Evolutionary conservation across 2,113 vertebrate species (phyloP).

Genomic region (Catharus bicknelli): DNA sequence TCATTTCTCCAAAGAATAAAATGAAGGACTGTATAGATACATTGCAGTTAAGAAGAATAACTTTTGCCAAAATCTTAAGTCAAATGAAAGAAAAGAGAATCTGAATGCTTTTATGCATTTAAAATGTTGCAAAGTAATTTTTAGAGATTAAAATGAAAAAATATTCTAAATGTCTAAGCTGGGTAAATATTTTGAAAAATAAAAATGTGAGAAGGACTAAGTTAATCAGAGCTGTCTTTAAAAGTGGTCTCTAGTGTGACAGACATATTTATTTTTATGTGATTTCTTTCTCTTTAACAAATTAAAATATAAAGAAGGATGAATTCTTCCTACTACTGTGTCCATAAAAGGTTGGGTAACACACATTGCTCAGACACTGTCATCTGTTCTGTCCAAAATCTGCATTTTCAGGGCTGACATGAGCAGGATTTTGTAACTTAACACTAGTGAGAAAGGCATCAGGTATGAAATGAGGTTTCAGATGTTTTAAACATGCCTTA

Average conservation of each 20-base stretch:
- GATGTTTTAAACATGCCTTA: background rate
- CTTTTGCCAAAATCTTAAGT: background rate
- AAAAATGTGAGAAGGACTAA: background rate
- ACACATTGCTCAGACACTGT: background rate
- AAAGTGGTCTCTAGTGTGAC: background rate
- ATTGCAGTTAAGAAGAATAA: background rate
- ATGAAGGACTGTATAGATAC: background rate
- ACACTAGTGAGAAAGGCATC: background rate
- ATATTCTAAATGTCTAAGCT: background rate
- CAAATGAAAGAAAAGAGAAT: background rate
- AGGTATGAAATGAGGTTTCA: background rate
- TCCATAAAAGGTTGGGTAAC: background rate
- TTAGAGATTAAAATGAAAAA: background rate
- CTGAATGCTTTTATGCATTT: background rate
- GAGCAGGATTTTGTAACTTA: background rate
- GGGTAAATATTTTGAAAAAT: background rate
- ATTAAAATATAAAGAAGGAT: background rate
- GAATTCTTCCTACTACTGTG: background rate
- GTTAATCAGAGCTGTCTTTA: background rate
- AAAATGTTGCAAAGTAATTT: background rate
- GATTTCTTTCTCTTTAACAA: background rate
- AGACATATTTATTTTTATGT: background rate
- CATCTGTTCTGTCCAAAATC: background rate
- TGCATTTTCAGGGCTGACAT: background rate
- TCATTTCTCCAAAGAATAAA: background rate